These are phyloP conservation scores for Oostethus manadensis DNA, from an alignment of 2,113 vertebrate species.

Conservation along the genomic window DNA sequence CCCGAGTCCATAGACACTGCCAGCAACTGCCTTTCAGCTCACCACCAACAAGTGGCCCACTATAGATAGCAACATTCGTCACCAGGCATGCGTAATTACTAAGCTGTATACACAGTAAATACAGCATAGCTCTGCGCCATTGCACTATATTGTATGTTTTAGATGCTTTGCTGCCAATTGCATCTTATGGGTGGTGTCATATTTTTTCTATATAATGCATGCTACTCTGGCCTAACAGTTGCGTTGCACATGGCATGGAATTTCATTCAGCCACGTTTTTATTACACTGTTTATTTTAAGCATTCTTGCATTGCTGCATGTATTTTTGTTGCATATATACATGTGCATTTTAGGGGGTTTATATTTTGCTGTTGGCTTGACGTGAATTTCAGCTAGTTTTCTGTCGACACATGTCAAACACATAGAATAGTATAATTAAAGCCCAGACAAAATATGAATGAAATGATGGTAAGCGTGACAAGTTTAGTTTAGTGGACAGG, in stretches of 20 bases:
- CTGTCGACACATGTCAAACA: too few species aligned
- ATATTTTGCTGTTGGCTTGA: slow-evolving; percentile 21
- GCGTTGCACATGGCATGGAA: background rate
- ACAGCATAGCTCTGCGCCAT: slow-evolving; percentile 6
- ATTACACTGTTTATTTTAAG: slow-evolving; percentile 20
- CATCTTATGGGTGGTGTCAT: too few species aligned
- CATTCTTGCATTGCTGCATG: slow-evolving; percentile 44
- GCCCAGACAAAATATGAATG: slow-evolving; percentile 11
- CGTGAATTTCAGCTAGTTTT: too few species aligned
- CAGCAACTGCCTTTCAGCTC: slow-evolving; percentile 45
- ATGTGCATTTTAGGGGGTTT: slow-evolving; percentile 34
- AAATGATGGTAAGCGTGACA: slow-evolving; percentile 39
- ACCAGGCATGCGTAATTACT: slow-evolving; percentile 11
- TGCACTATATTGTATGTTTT: slow-evolving; percentile 1
- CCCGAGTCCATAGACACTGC: slow-evolving; percentile 28
- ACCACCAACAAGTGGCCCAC: slow-evolving; percentile 45
- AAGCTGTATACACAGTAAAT: slow-evolving; percentile 12
- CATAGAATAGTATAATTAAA: too few species aligned
- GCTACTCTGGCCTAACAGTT: background rate
- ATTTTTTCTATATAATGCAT: too few species aligned
- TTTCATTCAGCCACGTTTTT: slow-evolving; percentile 5
- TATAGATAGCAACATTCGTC: slow-evolving; percentile 20
- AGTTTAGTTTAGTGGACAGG: background rate
- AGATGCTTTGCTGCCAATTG: background rate
- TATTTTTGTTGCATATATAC: slow-evolving; percentile 31